These are phyloP conservation scores for Solenopsis fugax DNA, from an alignment of 1,140 invertebrate species.

Conservation along the genomic window DNA sequence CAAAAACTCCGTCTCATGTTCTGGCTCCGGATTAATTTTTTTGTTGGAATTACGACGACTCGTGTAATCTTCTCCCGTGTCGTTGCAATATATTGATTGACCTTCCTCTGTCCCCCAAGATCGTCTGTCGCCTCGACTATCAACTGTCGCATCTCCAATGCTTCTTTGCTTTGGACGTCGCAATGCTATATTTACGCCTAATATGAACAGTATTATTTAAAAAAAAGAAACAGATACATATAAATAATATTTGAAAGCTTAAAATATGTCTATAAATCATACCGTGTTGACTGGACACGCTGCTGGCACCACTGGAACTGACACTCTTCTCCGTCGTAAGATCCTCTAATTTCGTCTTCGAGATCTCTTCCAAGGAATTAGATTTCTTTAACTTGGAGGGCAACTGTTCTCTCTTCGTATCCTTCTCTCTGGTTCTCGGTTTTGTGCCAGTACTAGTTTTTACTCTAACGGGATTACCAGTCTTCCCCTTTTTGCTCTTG, in stretches of 20 bases:
- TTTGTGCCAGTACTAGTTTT: slow-evolving; percentile 83
- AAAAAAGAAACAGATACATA: background rate
- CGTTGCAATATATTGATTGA: slow-evolving; percentile 86
- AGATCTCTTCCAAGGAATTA: slow-evolving; percentile 91
- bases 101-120: slow-evolving; percentile 89
- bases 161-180: slow-evolving; percentile 83
- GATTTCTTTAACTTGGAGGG: slow-evolving; percentile 88
- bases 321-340: slow-evolving; percentile 86
- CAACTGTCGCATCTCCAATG: slow-evolving; percentile 82
- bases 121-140: slow-evolving; percentile 86
- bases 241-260: background rate
- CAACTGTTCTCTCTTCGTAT: slow-evolving; percentile 84
- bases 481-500: slow-evolving; percentile 83
- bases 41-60: slow-evolving; percentile 82
- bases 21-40: slow-evolving; percentile 82
- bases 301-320: slow-evolving; percentile 82
- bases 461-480: slow-evolving; percentile 80
- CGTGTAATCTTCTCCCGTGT: slow-evolving; percentile 83
- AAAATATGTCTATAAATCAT: slow-evolving; percentile 23
- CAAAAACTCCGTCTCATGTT: slow-evolving; percentile 88
- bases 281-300: slow-evolving; percentile 84
- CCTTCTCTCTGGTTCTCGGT: slow-evolving; percentile 83
- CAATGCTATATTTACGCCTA: slow-evolving; percentile 84
- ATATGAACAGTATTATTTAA: slow-evolving; percentile 40
- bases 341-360: slow-evolving; percentile 90